Conservation (phyloP, 2,797 vertebrate species). For the Petrocephalus sullivani region DNA sequence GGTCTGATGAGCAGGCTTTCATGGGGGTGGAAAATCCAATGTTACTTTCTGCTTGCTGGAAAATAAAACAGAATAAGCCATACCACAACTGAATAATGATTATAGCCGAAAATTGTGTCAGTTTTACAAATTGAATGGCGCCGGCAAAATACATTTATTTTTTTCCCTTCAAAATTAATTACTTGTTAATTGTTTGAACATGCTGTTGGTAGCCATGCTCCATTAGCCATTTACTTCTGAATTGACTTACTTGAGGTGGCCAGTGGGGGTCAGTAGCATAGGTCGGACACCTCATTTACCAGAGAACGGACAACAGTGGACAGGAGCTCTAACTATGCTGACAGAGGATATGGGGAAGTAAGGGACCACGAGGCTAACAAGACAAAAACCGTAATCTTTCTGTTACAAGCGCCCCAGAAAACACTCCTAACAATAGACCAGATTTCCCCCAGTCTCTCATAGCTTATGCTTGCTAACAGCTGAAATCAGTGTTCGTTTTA, state of each 20-base stretch:
- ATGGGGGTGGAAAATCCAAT: slow-evolving; percentile 18
- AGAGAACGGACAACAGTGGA: background rate
- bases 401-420: background rate
- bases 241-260: background rate
- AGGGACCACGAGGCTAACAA: background rate
- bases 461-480: background rate
- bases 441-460: background rate
- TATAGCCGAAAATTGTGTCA: background rate
- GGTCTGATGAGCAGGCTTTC: slow-evolving; percentile 36
- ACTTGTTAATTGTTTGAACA: slow-evolving; percentile 1
- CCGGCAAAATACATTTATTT: background rate
- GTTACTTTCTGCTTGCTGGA: slow-evolving; percentile 36
- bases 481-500: background rate
- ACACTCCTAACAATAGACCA: background rate
- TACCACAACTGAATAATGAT: slow-evolving; percentile 10
- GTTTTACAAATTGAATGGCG: background rate
- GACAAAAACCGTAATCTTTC: background rate
- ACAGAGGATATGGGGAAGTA: background rate
- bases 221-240: background rate
- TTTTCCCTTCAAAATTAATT: background rate
- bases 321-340: background rate
- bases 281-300: background rate
- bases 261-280: slow-evolving; percentile 4
- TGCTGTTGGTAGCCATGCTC: background rate
- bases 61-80: background rate